Evolutionary conservation across 2,113 vertebrate genomes (phyloP).

Genomic region (Dasyornis broadbenti): DNA sequence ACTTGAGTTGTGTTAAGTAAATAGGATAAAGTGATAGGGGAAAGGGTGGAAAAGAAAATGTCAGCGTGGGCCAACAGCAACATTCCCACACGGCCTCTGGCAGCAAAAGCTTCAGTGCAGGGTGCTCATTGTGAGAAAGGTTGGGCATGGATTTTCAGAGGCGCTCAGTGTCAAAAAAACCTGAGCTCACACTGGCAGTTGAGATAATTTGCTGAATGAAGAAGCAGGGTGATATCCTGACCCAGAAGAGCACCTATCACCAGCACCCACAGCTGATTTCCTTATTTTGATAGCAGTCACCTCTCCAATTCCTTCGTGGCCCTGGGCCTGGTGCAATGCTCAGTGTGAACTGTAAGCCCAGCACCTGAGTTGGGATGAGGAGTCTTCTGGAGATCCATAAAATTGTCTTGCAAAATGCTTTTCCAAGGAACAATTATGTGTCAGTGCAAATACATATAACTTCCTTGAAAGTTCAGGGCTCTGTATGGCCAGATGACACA

Average conservation of each 20-base stretch:
- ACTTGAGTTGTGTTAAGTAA: not conserved
- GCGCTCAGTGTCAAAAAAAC: not conserved
- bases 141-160: not conserved
- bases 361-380: not conserved
- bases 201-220: not conserved
- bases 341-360: not conserved
- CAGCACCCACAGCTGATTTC: not conserved
- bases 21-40: not conserved
- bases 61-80: fast-evolving
- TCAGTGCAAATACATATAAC: not conserved
- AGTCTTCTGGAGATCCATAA: not conserved
- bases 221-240: not conserved
- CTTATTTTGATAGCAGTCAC: not conserved
- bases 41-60: not conserved
- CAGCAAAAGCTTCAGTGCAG: not conserved
- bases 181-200: not conserved
- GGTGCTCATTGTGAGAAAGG: not conserved
- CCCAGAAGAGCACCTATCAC: not conserved
- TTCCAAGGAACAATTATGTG: not conserved
- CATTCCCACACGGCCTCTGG: not conserved
- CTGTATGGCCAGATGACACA: not conserved
- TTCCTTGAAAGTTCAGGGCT: not conserved
- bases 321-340: not conserved
- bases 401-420: not conserved
- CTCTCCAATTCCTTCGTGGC: not conserved